These are phyloP conservation scores for Synergus itoensis DNA, from an alignment of 2,888 invertebrate species.

Conservation along the genomic window DNA sequence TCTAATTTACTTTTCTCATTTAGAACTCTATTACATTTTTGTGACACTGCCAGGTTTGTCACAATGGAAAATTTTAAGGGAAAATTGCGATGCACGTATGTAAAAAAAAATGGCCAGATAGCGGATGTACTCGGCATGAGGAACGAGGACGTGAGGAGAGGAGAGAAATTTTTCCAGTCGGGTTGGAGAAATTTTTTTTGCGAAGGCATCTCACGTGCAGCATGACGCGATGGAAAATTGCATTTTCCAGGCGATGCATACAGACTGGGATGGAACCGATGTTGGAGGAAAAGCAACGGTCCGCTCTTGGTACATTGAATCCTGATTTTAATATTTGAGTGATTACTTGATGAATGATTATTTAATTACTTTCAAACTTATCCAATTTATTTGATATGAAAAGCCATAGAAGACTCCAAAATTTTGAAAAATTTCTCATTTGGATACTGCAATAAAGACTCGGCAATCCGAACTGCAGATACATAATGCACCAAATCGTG, in stretches of 20 bases:
- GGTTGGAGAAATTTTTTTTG: neutral
- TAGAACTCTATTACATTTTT: neutral
- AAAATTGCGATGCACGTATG: constrained; percentile 1
- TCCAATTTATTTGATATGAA: neutral
- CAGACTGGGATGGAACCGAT: constrained; percentile 7
- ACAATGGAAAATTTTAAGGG: neutral
- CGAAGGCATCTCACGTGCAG: constrained; percentile 56
- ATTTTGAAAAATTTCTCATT: neutral
- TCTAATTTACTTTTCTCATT: neutral
- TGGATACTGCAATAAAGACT: neutral
- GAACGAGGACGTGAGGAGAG: constrained; percentile 10
- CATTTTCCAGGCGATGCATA: constrained; percentile 47
- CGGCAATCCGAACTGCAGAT: constrained; percentile 46
- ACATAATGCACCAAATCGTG: neutral
- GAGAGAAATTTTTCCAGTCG: neutral
- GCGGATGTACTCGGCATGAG: neutral
- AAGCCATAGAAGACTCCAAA: neutral
- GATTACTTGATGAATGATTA: too few species aligned
- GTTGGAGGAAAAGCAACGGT: neutral
- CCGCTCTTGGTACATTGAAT: neutral
- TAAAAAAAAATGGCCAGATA: neutral
- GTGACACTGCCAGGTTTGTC: neutral
- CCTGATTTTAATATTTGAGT: too few species aligned
- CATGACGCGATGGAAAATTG: constrained; percentile 58
- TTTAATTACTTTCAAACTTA: neutral